Evolutionary conservation across 2,888 invertebrate species (phyloP), one percentile per base, ranked within the genome.

Genomic region (Heliconius erato): DNA sequence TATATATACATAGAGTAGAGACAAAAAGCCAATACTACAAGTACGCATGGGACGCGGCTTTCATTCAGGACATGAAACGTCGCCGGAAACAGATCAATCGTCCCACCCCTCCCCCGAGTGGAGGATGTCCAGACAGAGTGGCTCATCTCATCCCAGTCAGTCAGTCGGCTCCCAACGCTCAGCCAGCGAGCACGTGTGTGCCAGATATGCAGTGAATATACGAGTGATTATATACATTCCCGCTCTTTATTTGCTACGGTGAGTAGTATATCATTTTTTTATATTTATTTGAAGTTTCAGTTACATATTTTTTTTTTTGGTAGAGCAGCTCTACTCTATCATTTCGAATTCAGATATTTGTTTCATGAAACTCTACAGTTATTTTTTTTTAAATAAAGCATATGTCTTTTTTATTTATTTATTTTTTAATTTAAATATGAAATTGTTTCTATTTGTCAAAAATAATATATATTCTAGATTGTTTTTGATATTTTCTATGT

Each of bases 81-180:
- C 83, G 82, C 89, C 91, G 93, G 93, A 93, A 91, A 89, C 94
- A 93, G 94, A 95, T 95, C 95, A 95, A 95, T 95, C 94, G 92
- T 89, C 89, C 88, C 87, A 89, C 90, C 90, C 90, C 86, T 87
- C 88, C 86, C 86, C 86, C 84, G 85, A 77, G 65, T 67, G 88
- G 87, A 91, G 91, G 91, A 91, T 90, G 88, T 89, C 88, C 88
- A 90, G 87, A 87, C 88, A 85, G 89, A 85, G 84, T 87, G 89
- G 88, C 84, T 86, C 88, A 88, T 86, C 81, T 86, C 88, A 88
- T 86, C 81, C 86, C 94, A 67, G 67, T 67, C 67, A 67, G 28
- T 67, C 67, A 95, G 95, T 95, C 90, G 86, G 87, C 88, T 88
- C 89, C 87, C 90, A 89, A 89, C 92, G 84, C 87, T 86, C 89